A percentile compares a stretch with the other conserved stretches of the same genome.
Evolutionary conservation across 2,888 invertebrate species (phyloP).

Genomic region (Xestoiulus laeticollis): DNA sequence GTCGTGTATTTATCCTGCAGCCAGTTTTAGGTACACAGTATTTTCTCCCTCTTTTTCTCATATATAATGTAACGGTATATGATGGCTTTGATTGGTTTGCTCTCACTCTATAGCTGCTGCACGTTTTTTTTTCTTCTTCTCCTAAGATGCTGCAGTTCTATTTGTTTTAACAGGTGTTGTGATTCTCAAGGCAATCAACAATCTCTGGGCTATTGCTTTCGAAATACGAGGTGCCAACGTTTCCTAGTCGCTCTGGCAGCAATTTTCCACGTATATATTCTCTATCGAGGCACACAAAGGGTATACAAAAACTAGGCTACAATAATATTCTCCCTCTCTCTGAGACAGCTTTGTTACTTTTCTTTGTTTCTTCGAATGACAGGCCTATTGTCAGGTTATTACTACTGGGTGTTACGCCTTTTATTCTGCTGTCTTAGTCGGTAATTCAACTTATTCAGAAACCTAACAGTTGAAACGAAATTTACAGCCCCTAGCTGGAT

Average conservation of each 20-base stretch:
- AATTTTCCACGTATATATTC: not conserved
- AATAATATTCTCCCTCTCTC: not conserved
- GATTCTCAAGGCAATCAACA: slow-evolving; percentile 37
- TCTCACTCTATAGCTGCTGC: not conserved
- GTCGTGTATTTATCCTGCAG: not conserved
- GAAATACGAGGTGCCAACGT: slow-evolving; percentile 11
- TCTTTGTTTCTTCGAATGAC: slow-evolving; percentile 27
- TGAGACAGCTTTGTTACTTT: slow-evolving; percentile 27
- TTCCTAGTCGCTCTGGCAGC: not conserved
- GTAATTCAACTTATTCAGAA: not conserved
- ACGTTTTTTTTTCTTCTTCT: not conserved
- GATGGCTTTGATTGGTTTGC: slow-evolving; percentile 37
- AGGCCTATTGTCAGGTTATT: slow-evolving; percentile 18
- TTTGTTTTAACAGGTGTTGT: slow-evolving; percentile 37
- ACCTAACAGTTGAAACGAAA: not conserved
- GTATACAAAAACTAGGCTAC: not conserved
- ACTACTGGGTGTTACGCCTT: slow-evolving; percentile 34
- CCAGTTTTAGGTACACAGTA: not conserved
- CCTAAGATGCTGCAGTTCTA: slow-evolving; percentile 6
- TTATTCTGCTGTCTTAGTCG: slow-evolving; percentile 12
- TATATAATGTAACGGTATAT: slow-evolving; percentile 1
- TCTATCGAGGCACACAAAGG: not conserved
- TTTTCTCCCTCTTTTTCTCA: not conserved
- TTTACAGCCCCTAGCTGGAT: not conserved
- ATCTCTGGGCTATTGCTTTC: slow-evolving; percentile 28